Conservation (phyloP, 2,113 vertebrate species). For the Hystrix brachyura region DNA sequence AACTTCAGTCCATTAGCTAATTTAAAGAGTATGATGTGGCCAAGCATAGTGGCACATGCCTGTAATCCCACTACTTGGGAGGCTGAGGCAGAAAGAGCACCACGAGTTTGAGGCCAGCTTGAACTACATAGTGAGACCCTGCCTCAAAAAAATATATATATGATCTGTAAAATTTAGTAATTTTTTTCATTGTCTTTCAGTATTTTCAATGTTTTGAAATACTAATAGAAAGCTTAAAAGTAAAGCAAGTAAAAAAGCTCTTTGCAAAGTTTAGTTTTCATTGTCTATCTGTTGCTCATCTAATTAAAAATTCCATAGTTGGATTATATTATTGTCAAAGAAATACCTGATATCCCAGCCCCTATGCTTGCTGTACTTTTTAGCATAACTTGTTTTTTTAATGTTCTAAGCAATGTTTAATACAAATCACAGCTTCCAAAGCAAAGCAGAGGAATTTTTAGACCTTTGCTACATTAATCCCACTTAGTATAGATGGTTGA, state of each 20-base stretch:
- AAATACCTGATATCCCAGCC: neutral
- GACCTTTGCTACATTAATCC: neutral
- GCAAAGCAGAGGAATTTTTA: neutral
- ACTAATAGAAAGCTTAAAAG: slow-evolving; percentile 33
- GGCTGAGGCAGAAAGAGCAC: neutral
- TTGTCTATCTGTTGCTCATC: slow-evolving; percentile 5
- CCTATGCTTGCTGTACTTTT: neutral
- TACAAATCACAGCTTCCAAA: neutral
- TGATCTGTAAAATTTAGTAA: neutral
- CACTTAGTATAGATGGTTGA: neutral
- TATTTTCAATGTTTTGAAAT: neutral
- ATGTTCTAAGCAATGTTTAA: slow-evolving; percentile 25
- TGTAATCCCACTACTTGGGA: neutral
- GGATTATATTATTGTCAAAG: neutral
- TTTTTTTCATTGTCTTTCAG: neutral
- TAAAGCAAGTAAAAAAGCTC: neutral
- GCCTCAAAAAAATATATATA: neutral
- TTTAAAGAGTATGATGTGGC: neutral
- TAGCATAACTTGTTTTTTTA: slow-evolving; percentile 4
- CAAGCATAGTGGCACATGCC: neutral
- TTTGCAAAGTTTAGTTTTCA: neutral
- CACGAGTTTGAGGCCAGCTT: neutral
- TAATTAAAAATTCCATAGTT: neutral
- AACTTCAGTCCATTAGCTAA: neutral
- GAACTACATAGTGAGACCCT: neutral